Evolutionary conservation across 2,888 invertebrate species (phyloP), one percentile per base, ranked within the genome.

Genomic region (Axea sp.): DNA sequence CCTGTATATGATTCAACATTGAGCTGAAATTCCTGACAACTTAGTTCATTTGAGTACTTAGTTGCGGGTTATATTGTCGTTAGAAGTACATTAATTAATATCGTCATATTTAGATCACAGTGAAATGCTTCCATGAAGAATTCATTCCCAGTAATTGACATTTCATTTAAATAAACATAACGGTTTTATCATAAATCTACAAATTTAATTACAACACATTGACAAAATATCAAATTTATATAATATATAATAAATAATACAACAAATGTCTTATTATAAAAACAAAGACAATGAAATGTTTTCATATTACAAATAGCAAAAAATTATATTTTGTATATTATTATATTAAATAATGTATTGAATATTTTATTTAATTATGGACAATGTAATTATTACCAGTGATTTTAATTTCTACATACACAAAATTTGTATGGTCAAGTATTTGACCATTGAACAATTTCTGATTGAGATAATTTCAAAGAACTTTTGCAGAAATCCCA

Each of bases 31-130:
- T 69, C 69, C 53, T 69, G 69, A 69, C 69, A 69, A 69, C 69
- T 69, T 60, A 69, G 60, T 69, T 69, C 69, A 53, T 60, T 69
- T 60, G 45, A 69, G 60, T 26, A 69, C 60, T 69, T 69, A 69
- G 60, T 51, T 69, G 37, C 59, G 59, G 59, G 68, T 69, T 69
- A 53, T 49, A 60, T 53, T 24, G 37, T 45, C 59, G 59, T 60
- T 41, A 49, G 49, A 57, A 51, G 59, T 51, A 68, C 51, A 60
- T 60, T 68, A 68, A 68, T 68, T 59, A 68, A 60, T 49, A 69
- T 69, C 45, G 69, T 53, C 53, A 53, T 53, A 69, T 53, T 53
- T 57, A 53, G 60, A 37, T 53, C 53, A 45, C 8, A 37, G 2
- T 37, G 24, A 53, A 60, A 41, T 37, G 39, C 39, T 53, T 43